Evolutionary conservation across 2,113 vertebrate genomes (phyloP), one percentile per base, ranked within the genome.

Genomic region (Platycercus adscitus): DNA sequence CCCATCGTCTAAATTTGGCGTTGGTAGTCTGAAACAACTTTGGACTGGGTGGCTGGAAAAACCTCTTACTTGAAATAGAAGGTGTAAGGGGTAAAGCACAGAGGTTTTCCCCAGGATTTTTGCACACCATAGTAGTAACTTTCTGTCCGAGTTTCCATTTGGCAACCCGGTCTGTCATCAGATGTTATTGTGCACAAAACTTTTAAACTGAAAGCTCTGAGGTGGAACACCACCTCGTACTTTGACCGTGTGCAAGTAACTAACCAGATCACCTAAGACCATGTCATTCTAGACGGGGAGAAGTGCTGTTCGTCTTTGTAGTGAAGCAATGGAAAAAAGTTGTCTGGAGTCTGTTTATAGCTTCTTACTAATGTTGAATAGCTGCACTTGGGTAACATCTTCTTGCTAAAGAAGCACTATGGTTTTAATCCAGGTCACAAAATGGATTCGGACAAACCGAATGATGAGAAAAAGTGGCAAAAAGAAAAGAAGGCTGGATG

Each of bases 391-490:
- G 81, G 80, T 91, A 70, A n/a, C 88, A n/a, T 94, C 89, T 87
- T 93, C 83, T 72, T 58, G 43, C 89, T 97, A 80, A 95, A 96
- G 88, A 97, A 87, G 78, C 76, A 26, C 41, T 93, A 17, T 97
- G 86, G 28, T 97, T 96, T 98, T 86, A 97, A 98, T 97, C 77
- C 97, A 99, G 99, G 99, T 99, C 96, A 84, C 95, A 96, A 99
- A 99, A 98, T 99, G 99, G 99, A 98, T 98, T 98, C 98, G 97
- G 87, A 68, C 96, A 97, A 99, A 98, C 97, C 97, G 70, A 91
- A 98, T 95, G 96, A 96, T 98, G 90, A 98, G 98, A 97, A 99
- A 98, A 98, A 97, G 98, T 93, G 93, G 97, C 97, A 98, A 98
- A 97, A 98, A 98, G 97, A 99, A 98, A 96, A 98, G 98, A 96